Conservation (phyloP, 2,113 vertebrate genomes). For the Columba janthina region DNA sequence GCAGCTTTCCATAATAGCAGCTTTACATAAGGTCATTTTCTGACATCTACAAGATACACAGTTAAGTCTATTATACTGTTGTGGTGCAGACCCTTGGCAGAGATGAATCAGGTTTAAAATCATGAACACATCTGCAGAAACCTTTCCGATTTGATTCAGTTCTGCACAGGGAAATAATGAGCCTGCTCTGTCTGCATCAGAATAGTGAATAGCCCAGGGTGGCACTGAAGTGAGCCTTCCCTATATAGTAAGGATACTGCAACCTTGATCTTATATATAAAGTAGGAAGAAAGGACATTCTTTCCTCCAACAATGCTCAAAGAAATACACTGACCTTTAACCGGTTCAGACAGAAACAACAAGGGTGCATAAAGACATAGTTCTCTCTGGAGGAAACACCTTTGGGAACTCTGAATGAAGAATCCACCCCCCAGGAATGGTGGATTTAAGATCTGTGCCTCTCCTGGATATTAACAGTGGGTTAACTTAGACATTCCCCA, state of each 20-base stretch:
- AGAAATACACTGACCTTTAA: background rate
- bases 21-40: background rate
- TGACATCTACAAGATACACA: background rate
- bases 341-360: background rate
- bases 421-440: background rate
- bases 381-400: background rate
- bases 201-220: background rate
- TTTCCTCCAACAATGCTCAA: background rate
- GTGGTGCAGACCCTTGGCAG: background rate
- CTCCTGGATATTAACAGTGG: background rate
- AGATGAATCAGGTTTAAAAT: too few relatives aligned
- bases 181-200: background rate
- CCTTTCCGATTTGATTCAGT: background rate
- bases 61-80: background rate
- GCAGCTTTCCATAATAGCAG: background rate
- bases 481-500: background rate
- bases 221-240: accelerated
- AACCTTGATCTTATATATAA: background rate
- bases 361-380: background rate
- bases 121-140: too few relatives aligned
- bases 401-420: background rate
- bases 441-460: background rate
- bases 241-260: background rate
- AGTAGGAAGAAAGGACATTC: background rate
- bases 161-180: background rate